Percentiles rank a stretch among this genome's conserved stretches.
Conservation (phyloP, 2,113 vertebrate species). For the Thamnophis sirtalis region DNA sequence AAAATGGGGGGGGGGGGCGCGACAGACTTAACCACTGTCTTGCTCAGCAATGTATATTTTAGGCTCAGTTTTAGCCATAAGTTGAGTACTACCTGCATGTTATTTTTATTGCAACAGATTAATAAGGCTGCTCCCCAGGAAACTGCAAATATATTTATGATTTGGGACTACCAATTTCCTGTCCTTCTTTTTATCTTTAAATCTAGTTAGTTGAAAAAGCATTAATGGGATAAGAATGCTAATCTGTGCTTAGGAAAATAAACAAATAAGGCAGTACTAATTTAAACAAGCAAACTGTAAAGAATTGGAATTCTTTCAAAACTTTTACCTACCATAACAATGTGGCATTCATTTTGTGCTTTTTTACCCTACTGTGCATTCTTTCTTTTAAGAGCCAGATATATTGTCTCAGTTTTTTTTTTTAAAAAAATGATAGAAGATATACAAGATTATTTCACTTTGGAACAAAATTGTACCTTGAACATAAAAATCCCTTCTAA, state of each 20-base stretch:
- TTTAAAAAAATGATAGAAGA: background rate
- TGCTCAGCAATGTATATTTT: background rate
- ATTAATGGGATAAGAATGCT: background rate
- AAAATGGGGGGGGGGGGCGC: no score
- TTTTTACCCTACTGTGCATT: background rate
- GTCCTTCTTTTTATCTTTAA: background rate
- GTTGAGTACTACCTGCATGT: background rate
- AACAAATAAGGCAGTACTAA: background rate
- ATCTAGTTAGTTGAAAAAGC: background rate
- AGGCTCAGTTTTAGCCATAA: background rate
- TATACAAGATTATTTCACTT: conserved; percentile 1
- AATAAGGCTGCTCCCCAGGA: background rate
- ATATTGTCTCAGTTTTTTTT: background rate
- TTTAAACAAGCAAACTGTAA: background rate
- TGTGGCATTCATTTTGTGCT: conserved; percentile 2
- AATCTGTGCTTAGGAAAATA: background rate
- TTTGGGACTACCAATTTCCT: background rate
- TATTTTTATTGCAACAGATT: background rate
- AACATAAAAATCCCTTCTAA: background rate
- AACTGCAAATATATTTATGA: background rate
- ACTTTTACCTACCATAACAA: background rate
- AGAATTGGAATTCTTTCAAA: background rate
- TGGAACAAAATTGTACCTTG: background rate
- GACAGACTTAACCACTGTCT: background rate
- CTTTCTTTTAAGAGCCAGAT: conserved; percentile 5